Percentiles rank a stretch among this genome's conserved stretches.
phyloP scores from a whole-genome alignment of 1,140 invertebrate species.

The Leptinotarsa texana region DNA sequence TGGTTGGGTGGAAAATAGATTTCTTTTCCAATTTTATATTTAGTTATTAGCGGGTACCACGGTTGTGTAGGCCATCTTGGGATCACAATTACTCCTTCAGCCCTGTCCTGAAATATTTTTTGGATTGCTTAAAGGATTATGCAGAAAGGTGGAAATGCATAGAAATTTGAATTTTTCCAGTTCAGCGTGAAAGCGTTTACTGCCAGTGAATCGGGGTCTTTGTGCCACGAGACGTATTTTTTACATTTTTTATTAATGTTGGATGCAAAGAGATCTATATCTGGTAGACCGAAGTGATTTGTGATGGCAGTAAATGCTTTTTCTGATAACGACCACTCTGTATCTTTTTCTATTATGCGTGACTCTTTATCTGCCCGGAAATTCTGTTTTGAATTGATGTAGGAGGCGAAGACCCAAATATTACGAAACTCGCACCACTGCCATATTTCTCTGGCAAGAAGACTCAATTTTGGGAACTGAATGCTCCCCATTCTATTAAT shows the following conservation, averaged over 20 bases:
- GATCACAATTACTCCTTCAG: constrained; percentile 26
- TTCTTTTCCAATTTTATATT: neutral
- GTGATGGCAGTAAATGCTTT: constrained; percentile 19
- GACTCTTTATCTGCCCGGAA: constrained; percentile 42
- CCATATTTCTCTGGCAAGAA: constrained; percentile 47
- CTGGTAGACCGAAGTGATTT: constrained; percentile 5
- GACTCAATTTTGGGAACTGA: constrained; percentile 46
- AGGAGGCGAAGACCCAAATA: constrained; percentile 50
- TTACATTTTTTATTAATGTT: constrained; percentile 27
- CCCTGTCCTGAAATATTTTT: constrained; percentile 31
- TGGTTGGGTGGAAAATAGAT: neutral
- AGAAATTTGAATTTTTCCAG: constrained; percentile 2
- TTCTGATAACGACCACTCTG: constrained; percentile 15
- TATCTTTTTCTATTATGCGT: constrained; percentile 18
- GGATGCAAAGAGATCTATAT: constrained; percentile 28
- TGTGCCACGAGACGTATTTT: constrained; percentile 24
- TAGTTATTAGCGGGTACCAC: constrained; percentile 13
- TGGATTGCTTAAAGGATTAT: constrained; percentile 16
- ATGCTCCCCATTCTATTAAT: constrained; percentile 51
- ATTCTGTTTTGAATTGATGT: constrained; percentile 52
- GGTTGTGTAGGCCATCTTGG: constrained; percentile 28
- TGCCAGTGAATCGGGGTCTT: neutral
- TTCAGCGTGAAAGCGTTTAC: constrained; percentile 14
- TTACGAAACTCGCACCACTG: constrained; percentile 52
- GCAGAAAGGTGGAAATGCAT: constrained; percentile 28